Conservation (phyloP, 2,888 invertebrate species). For the Calliopum simillimum region DNA sequence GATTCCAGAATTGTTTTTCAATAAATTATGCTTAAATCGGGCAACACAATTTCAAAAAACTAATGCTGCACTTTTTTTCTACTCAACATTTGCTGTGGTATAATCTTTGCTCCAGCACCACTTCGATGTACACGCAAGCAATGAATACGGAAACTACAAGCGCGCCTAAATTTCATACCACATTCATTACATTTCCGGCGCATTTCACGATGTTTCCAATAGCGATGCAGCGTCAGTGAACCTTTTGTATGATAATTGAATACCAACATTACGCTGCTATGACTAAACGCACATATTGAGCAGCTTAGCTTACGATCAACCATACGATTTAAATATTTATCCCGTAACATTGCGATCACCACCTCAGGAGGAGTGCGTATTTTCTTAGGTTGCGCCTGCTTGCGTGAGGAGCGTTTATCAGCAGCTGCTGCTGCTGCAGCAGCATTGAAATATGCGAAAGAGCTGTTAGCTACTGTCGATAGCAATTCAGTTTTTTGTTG, state of each 20-base stretch:
- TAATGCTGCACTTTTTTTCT: constrained; percentile 4
- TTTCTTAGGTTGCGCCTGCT: constrained; percentile 69
- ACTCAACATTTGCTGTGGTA: neutral
- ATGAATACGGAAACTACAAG: constrained; percentile 63
- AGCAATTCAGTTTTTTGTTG: too few species aligned
- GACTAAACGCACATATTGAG: constrained; percentile 55
- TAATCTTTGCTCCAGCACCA: neutral
- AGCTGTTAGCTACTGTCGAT: too few species aligned
- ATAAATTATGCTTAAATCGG: neutral
- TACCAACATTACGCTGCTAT: constrained; percentile 56
- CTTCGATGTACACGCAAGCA: constrained; percentile 51
- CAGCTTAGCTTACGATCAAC: constrained; percentile 64
- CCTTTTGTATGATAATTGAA: constrained; percentile 69
- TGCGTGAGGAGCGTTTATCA: constrained; percentile 67
- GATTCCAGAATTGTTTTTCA: neutral
- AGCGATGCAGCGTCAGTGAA: constrained; percentile 68
- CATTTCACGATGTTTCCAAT: constrained; percentile 68
- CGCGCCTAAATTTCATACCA: constrained; percentile 54
- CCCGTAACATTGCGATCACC: constrained; percentile 62
- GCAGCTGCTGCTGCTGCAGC: neutral
- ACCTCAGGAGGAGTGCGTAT: constrained; percentile 61
- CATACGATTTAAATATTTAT: constrained; percentile 66
- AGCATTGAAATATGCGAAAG: neutral
- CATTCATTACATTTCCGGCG: constrained; percentile 55
- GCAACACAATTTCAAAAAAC: constrained; percentile 7